Percentiles rank a stretch among this genome's conserved stretches.
Conservation (phyloP, 2,113 vertebrate genomes). For the Mormyrus lacerda region DNA sequence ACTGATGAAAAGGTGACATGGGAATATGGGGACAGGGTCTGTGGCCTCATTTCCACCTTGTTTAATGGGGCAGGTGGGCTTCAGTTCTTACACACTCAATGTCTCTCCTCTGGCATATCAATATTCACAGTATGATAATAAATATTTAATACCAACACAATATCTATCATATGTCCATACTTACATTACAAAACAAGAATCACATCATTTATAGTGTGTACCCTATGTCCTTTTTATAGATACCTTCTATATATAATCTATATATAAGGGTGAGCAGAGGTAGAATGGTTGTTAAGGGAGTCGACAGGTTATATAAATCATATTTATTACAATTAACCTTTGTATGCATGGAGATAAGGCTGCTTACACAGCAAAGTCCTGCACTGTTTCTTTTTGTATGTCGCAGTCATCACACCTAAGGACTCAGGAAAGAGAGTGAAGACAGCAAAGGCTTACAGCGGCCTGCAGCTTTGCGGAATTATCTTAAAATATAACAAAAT, state of each 20-base stretch:
- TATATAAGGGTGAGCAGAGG: not conserved
- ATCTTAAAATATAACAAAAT: not conserved
- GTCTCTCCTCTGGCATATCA: not conserved
- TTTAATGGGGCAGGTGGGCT: not conserved
- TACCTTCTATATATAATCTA: not conserved
- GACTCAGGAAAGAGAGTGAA: not conserved
- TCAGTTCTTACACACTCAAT: not conserved
- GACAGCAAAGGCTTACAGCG: not conserved
- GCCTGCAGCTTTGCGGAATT: not conserved
- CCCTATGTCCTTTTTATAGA: not conserved
- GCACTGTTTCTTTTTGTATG: not conserved
- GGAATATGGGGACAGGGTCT: not conserved
- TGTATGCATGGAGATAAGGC: constrained; percentile 22
- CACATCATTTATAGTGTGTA: not conserved
- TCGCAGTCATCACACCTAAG: not conserved
- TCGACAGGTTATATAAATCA: not conserved
- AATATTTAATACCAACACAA: not conserved
- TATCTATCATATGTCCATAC: not conserved
- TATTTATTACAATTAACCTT: constrained; percentile 22
- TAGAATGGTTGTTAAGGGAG: not conserved
- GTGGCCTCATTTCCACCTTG: not conserved
- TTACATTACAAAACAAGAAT: not conserved
- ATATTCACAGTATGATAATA: not conserved
- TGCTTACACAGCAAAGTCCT: not conserved
- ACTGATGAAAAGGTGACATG: not conserved